phyloP scores from a whole-genome alignment of 2,113 vertebrate genomes.

The Tychaedon coryphoeus region DNA sequence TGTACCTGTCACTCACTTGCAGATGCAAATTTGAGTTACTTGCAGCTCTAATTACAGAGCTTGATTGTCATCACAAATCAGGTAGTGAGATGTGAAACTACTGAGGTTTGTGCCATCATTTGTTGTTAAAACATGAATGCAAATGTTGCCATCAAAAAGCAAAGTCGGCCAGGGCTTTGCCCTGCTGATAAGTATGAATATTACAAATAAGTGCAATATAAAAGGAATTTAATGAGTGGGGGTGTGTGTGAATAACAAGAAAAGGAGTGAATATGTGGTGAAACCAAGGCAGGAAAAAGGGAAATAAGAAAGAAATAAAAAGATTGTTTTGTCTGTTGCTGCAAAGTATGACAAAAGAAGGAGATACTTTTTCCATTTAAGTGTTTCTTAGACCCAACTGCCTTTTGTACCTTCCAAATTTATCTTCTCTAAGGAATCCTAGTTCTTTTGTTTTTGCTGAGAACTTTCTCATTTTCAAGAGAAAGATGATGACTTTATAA shows the following conservation, averaged over 20 bases:
- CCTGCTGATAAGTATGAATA: background rate
- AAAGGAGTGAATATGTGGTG: background rate
- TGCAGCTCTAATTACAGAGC: constrained; percentile 45
- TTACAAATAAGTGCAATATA: background rate
- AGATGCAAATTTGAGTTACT: constrained; percentile 45
- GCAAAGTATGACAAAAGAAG: background rate
- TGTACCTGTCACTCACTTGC: constrained; percentile 46
- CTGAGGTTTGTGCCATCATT: background rate
- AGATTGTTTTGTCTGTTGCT: background rate
- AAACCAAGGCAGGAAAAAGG: background rate
- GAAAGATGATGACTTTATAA: background rate
- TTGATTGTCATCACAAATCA: constrained; percentile 53
- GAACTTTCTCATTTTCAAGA: background rate
- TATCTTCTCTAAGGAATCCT: background rate
- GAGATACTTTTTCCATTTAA: background rate
- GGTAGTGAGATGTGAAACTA: constrained; percentile 27
- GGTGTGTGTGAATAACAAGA: background rate
- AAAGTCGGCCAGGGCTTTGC: background rate
- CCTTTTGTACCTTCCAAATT: background rate
- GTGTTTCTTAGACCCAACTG: background rate
- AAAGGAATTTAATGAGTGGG: background rate
- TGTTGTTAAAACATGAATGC: constrained; percentile 37
- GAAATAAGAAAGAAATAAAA: background rate
- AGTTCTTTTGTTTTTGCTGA: background rate
- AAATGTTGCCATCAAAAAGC: constrained; percentile 10